These are phyloP conservation scores for Subanguina moxae DNA, from an alignment of 1,140 invertebrate genomes.

Conservation along the genomic window DNA sequence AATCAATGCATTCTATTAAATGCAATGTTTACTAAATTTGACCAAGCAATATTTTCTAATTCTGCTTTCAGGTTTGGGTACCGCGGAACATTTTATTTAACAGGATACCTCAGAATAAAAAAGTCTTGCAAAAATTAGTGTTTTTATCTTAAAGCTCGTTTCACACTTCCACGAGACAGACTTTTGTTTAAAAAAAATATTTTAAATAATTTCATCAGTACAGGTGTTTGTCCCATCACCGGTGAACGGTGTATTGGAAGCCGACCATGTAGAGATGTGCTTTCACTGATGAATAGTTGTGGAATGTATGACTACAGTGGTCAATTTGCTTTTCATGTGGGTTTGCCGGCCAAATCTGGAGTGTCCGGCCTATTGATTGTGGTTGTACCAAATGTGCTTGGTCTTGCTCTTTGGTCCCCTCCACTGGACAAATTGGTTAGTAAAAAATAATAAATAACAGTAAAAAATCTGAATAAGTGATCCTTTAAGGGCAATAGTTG, in stretches of 20 bases:
- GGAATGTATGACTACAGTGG: constrained; percentile 67
- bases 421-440: constrained; percentile 71
- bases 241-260: constrained; percentile 44
- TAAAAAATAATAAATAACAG: neutral
- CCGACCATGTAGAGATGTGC: constrained; percentile 80
- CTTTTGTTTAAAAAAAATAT: neutral
- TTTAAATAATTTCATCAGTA: too few species aligned
- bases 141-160: too few species aligned
- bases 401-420: constrained; percentile 88
- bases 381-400: constrained; percentile 92
- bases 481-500: constrained; percentile 73
- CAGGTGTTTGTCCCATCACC: constrained; percentile 61
- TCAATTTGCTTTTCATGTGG: constrained; percentile 67
- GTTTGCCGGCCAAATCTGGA: constrained; percentile 73
- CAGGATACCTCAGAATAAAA: too few species aligned
- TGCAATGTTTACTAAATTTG: too few species aligned
- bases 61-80: neutral
- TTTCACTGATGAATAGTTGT: constrained; percentile 63
- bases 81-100: neutral
- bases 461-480: neutral
- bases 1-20: too few species aligned
- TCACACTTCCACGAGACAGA: too few species aligned
- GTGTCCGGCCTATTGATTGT: constrained; percentile 82
- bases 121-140: too few species aligned
- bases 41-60: too few species aligned